Evolutionary conservation across 2,888 invertebrate species (phyloP).

Genomic region (Nomada hirtipes): DNA sequence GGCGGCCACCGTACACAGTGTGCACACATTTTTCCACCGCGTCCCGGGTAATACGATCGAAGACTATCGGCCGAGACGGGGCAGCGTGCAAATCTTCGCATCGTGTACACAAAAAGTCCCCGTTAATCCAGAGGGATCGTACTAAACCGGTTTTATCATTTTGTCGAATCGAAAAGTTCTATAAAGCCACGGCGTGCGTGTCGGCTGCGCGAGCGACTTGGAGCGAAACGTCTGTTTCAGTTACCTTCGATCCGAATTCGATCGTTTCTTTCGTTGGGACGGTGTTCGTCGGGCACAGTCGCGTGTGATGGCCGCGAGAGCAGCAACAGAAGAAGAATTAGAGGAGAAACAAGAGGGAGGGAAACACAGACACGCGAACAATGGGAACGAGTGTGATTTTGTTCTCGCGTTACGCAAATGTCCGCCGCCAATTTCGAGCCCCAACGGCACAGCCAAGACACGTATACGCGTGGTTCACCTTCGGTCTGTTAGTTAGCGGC

Average conservation of each 20-base stretch:
- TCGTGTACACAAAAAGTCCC: slow-evolving; percentile 7
- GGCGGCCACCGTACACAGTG: not conserved
- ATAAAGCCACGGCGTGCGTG: not conserved
- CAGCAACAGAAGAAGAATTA: not conserved
- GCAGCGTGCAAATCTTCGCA: slow-evolving; percentile 47
- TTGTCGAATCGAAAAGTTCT: no score
- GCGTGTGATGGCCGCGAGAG: not conserved
- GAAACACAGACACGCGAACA: slow-evolving; percentile 17
- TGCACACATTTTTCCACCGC: slow-evolving; percentile 31
- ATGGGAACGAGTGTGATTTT: slow-evolving; percentile 47
- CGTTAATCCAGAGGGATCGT: slow-evolving; percentile 72
- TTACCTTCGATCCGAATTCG: not conserved
- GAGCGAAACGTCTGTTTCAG: slow-evolving; percentile 26
- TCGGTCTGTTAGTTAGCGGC: slow-evolving; percentile 3
- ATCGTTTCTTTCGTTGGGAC: not conserved
- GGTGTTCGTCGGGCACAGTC: not conserved
- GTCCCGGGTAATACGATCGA: slow-evolving; percentile 52
- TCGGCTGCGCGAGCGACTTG: not conserved
- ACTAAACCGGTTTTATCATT: slow-evolving; percentile 71
- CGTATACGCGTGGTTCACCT: slow-evolving; percentile 11
- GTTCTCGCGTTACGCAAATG: slow-evolving; percentile 63
- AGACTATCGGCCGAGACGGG: slow-evolving; percentile 37
- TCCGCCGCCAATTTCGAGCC: slow-evolving; percentile 31
- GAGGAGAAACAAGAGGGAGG: not conserved
- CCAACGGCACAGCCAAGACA: slow-evolving; percentile 7